A percentile compares a stretch with the other conserved stretches of the same genome.
phyloP scores from a whole-genome alignment of 2,888 invertebrate genomes.

The Sympetrum striolatum region DNA sequence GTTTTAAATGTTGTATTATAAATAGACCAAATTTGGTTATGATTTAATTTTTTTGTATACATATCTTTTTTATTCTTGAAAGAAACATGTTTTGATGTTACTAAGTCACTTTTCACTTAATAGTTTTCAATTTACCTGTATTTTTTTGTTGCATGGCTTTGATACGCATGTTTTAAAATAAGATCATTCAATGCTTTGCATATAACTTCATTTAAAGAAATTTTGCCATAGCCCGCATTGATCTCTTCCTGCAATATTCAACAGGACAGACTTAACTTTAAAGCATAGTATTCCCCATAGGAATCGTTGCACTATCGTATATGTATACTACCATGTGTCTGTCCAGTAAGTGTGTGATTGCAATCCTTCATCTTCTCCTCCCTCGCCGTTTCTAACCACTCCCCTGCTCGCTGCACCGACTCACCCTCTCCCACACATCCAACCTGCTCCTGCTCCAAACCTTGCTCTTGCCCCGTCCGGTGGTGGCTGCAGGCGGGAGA shows the following conservation, averaged over 20 bases:
- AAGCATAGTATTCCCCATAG: neutral
- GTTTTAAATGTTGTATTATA: too few species aligned
- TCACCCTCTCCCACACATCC: neutral
- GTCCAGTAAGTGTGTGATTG: constrained; percentile 41
- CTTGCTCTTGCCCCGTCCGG: constrained; percentile 24
- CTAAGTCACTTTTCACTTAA: too few species aligned
- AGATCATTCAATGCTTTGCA: neutral
- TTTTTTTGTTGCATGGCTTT: neutral
- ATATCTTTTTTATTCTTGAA: too few species aligned
- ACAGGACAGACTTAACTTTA: constrained; percentile 22
- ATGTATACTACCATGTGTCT: constrained; percentile 30
- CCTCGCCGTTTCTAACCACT: neutral
- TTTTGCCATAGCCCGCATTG: neutral
- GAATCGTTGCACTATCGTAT: neutral
- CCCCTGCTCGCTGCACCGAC: neutral
- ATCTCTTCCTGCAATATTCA: neutral
- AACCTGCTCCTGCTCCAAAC: neutral
- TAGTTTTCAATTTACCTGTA: neutral
- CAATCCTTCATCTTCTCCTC: constrained; percentile 33
- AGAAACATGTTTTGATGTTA: too few species aligned
- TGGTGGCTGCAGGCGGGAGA: constrained; percentile 65
- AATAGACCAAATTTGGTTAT: too few species aligned
- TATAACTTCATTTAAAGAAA: neutral
- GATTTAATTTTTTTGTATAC: too few species aligned
- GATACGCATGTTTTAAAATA: neutral